phyloP scores from a whole-genome alignment of 1,140 invertebrate genomes.

The Lepidotrigona ventralis region DNA sequence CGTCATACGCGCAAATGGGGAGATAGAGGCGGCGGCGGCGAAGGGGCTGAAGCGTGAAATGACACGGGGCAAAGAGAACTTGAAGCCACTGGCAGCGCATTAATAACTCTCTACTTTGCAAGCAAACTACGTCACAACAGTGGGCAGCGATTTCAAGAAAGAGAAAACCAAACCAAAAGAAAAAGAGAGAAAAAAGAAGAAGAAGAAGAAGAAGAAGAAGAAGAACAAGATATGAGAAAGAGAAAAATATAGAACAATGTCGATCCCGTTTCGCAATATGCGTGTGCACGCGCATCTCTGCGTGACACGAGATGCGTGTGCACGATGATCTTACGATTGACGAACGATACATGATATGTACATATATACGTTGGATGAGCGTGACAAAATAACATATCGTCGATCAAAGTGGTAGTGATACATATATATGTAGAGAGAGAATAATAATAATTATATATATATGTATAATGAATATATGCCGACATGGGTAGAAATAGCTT shows the following conservation, averaged over 20 bases:
- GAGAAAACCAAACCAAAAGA: neutral
- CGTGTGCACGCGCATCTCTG: constrained; percentile 24
- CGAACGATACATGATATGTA: constrained; percentile 31
- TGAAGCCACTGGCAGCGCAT: constrained; percentile 61
- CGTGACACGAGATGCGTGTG: constrained; percentile 19
- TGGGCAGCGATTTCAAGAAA: constrained; percentile 51
- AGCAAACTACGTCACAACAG: constrained; percentile 61
- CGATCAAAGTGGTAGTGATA: constrained; percentile 42
- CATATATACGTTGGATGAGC: constrained; percentile 23
- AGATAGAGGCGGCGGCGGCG: neutral
- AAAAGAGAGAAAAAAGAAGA: neutral
- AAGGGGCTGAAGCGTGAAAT: constrained; percentile 51
- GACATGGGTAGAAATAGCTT: constrained; percentile 76
- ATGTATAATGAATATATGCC: constrained; percentile 65
- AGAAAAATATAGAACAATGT: constrained; percentile 7
- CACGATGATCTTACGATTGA: neutral
- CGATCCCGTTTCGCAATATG: constrained; percentile 19
- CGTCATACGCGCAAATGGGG: neutral
- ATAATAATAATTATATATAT: constrained; percentile 33
- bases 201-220: neutral
- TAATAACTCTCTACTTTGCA: constrained; percentile 57
- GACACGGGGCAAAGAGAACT: constrained; percentile 43
- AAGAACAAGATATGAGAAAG: neutral
- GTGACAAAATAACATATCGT: constrained; percentile 35
- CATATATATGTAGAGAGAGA: constrained; percentile 32